Percentiles rank a stretch among this genome's conserved stretches.
phyloP scores from a whole-genome alignment of 2,113 vertebrate genomes.

The Rhinopomastus cyanomelas region DNA sequence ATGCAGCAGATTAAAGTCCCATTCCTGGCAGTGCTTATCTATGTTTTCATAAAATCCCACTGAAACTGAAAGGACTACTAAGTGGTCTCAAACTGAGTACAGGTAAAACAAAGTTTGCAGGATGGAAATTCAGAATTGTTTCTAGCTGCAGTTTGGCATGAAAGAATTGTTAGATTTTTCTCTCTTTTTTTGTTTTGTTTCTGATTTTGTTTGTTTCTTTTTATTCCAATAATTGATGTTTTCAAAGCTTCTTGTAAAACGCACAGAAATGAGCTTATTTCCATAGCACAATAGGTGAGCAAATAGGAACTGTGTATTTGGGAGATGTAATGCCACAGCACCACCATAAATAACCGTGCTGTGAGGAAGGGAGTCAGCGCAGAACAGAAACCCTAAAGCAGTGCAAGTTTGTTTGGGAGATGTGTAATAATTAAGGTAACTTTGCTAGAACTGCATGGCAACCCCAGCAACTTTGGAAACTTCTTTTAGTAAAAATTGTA shows the following conservation, averaged over 20 bases:
- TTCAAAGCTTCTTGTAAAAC: background rate
- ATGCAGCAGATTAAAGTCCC: constrained; percentile 36
- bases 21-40: constrained; percentile 49
- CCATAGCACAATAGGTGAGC: background rate
- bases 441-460: background rate
- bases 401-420: background rate
- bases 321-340: background rate
- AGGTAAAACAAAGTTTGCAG: constrained; percentile 36
- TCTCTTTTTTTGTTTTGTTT: background rate
- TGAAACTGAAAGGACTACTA: constrained; percentile 54
- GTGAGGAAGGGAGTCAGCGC: background rate
- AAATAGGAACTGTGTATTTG: background rate
- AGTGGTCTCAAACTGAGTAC: constrained; percentile 49
- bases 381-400: background rate
- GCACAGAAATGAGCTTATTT: background rate
- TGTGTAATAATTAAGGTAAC: background rate
- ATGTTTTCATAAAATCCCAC: constrained; percentile 55
- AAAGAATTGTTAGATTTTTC: background rate
- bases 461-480: background rate
- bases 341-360: background rate
- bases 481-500: background rate
- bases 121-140: constrained; percentile 25
- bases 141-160: constrained; percentile 17
- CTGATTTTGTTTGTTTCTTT: background rate
- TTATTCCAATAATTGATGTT: background rate